Conservation (phyloP, 2,113 vertebrate genomes). For the Gobius niger region DNA sequence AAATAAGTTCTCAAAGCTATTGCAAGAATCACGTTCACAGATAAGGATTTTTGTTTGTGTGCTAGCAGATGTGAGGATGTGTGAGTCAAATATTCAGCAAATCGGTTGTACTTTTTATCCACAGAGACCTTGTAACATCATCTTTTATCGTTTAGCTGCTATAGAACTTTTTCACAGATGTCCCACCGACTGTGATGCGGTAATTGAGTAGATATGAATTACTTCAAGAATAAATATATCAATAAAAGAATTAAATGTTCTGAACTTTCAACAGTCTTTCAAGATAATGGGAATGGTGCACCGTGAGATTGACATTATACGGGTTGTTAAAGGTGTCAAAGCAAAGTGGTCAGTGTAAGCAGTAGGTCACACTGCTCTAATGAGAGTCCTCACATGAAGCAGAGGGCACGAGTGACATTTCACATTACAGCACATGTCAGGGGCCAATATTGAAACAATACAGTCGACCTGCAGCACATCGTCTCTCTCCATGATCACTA, state of each 20-base stretch:
- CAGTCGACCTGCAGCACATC: neutral
- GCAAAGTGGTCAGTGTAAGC: neutral
- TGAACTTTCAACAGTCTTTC: neutral
- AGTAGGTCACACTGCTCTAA: neutral
- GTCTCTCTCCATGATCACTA: neutral
- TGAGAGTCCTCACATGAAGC: slow-evolving; percentile 3
- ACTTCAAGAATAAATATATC: neutral
- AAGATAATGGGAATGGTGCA: neutral
- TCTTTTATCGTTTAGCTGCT: no score
- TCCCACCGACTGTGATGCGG: no score
- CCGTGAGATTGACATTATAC: neutral
- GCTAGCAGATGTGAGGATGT: no score
- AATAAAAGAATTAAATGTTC: no score
- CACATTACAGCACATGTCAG: neutral
- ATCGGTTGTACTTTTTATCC: no score
- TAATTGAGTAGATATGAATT: no score
- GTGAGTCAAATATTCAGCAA: no score
- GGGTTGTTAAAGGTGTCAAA: neutral
- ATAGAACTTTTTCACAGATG: no score
- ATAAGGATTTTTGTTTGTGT: no score
- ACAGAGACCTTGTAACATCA: no score
- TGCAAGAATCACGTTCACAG: no score
- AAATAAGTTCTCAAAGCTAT: no score
- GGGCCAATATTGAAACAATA: slow-evolving; percentile 1
- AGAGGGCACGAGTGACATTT: slow-evolving; percentile 7